A percentile compares a stretch with the other conserved stretches of the same genome.
Evolutionary conservation across 2,113 vertebrate species (phyloP).

Genomic region (Marcusenius ussheri): DNA sequence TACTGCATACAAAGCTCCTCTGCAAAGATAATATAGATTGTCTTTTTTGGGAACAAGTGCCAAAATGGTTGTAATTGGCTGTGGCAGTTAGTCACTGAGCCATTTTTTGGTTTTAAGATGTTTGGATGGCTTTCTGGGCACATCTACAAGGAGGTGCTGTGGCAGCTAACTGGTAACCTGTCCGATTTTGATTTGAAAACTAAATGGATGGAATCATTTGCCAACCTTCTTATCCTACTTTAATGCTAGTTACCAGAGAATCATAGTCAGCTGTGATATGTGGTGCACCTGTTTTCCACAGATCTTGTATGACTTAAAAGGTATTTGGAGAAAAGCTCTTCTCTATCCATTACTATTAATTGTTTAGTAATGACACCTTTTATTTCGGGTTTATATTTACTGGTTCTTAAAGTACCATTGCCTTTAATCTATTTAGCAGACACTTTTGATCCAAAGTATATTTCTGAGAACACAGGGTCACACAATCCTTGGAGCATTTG

Average conservation of each 20-base stretch:
- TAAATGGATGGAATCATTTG: neutral
- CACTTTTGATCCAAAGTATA: neutral
- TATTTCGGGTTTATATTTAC: neutral
- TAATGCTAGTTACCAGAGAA: neutral
- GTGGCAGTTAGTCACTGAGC: neutral
- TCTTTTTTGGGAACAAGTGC: neutral
- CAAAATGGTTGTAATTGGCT: neutral
- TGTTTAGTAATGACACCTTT: neutral
- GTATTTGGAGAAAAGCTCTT: neutral
- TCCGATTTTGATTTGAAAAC: neutral
- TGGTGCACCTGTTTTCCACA: neutral
- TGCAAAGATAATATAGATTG: neutral
- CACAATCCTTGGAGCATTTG: neutral
- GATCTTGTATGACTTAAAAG: neutral
- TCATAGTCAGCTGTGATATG: neutral
- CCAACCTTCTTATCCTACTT: neutral
- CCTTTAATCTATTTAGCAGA: neutral
- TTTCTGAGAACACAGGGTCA: neutral
- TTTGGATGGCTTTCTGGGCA: neutral
- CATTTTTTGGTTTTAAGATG: neutral
- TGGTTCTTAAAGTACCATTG: neutral
- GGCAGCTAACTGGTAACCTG: neutral
- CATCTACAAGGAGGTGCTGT: neutral
- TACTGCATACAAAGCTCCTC: slow-evolving; percentile 2
- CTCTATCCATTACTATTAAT: neutral